These are phyloP conservation scores for Drosophila novamexicana DNA, from an alignment of 1,140 invertebrate species.

Conservation along the genomic window DNA sequence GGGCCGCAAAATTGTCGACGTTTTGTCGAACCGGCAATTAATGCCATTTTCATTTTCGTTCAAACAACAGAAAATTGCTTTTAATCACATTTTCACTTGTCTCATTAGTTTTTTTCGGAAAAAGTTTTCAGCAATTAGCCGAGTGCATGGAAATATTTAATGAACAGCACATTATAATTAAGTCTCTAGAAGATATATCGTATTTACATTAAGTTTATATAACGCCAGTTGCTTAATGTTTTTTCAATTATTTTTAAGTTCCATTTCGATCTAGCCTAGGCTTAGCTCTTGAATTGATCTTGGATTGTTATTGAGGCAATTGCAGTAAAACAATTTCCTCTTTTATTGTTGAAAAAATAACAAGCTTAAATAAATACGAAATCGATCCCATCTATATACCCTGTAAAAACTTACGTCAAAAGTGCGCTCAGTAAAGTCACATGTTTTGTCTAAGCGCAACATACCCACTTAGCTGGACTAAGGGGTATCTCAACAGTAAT, in stretches of 20 bases:
- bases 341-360: conserved; percentile 35
- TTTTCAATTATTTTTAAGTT: conserved; percentile 11
- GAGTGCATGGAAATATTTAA: conserved; percentile 11
- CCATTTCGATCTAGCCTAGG: not conserved
- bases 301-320: conserved; percentile 23
- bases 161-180: conserved; percentile 34
- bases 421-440: not conserved
- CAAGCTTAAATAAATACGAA: no score
- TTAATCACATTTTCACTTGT: not conserved
- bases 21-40: conserved; percentile 45
- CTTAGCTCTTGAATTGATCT: conserved; percentile 28
- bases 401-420: no score
- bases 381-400: no score
- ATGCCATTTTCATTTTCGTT: conserved; percentile 11
- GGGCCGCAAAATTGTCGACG: conserved; percentile 39
- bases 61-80: conserved; percentile 13
- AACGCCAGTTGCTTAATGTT: conserved; percentile 6
- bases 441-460: not conserved
- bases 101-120: conserved; percentile 22
- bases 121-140: conserved; percentile 27
- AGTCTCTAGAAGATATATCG: not conserved
- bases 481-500: not conserved
- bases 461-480: not conserved
- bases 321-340: conserved; percentile 30
- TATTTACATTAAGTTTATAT: conserved; percentile 15